These are phyloP conservation scores for Drosophila azteca DNA, from an alignment of 1,140 invertebrate species.

Conservation along the genomic window DNA sequence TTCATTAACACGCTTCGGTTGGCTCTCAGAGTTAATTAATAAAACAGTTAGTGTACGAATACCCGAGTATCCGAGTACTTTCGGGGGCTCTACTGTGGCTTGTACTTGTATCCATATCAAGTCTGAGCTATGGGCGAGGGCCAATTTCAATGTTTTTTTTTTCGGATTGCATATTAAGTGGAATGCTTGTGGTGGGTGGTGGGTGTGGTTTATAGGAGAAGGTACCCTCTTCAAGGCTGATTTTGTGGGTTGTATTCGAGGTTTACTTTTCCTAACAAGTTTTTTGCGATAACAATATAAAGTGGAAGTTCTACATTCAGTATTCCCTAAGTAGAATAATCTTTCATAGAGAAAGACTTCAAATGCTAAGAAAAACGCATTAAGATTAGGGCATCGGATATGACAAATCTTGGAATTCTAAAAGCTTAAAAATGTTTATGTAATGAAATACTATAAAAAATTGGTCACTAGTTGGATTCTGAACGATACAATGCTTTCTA, in stretches of 20 bases:
- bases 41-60: constrained; percentile 47
- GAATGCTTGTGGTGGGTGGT: not conserved
- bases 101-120: constrained; percentile 10
- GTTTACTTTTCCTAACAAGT: constrained; percentile 1
- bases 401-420: no score
- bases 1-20: constrained; percentile 60
- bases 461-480: no score
- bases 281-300: constrained; percentile 1
- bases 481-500: no score
- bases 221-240: constrained; percentile 15
- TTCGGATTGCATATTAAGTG: not conserved
- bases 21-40: constrained; percentile 48
- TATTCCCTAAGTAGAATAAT: no score
- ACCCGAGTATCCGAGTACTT: not conserved
- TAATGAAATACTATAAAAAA: no score
- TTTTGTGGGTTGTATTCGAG: not conserved
- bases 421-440: no score
- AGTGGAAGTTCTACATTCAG: no score
- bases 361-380: no score
- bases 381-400: no score
- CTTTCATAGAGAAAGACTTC: no score
- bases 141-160: constrained; percentile 34
- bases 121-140: constrained; percentile 1
- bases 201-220: not conserved
- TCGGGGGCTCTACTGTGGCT: constrained; percentile 14